These are phyloP conservation scores for Ectropis crepuscularia DNA, from an alignment of 2,888 invertebrate species.

Conservation along the genomic window DNA sequence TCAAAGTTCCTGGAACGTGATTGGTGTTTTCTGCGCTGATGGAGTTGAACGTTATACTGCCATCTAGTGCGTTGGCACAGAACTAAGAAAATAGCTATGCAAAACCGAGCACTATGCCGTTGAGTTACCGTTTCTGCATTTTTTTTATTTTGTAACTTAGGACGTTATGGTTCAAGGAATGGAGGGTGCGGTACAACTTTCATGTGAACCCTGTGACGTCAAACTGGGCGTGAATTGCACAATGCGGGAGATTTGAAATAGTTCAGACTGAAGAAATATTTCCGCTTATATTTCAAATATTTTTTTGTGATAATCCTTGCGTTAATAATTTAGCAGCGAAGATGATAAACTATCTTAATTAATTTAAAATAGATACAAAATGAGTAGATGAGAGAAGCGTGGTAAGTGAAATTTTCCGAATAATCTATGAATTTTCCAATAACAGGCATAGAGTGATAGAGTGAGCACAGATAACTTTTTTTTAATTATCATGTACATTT, in stretches of 20 bases:
- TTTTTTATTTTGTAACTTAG: slow-evolving; percentile 43
- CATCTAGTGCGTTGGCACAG: slow-evolving; percentile 55
- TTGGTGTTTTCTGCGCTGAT: slow-evolving; percentile 78
- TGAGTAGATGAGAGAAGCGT: too few relatives aligned
- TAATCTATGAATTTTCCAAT: too few relatives aligned
- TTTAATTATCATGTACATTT: too few relatives aligned
- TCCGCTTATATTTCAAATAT: too few relatives aligned
- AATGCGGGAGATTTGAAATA: slow-evolving; percentile 57
- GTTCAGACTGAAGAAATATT: too few relatives aligned
- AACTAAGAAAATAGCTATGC: slow-evolving; percentile 51
- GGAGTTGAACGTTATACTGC: slow-evolving; percentile 59
- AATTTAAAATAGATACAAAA: not conserved
- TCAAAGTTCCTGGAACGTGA: slow-evolving; percentile 79
- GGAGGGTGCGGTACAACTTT: slow-evolving; percentile 80
- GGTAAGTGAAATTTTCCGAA: too few relatives aligned
- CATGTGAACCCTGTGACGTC: slow-evolving; percentile 82
- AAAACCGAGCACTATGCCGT: slow-evolving; percentile 44
- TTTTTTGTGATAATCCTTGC: too few relatives aligned
- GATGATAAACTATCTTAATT: not conserved
- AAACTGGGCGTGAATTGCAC: slow-evolving; percentile 81
- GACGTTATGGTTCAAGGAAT: slow-evolving; percentile 52
- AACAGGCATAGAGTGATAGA: too few relatives aligned
- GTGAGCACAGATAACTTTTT: too few relatives aligned
- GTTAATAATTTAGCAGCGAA: too few relatives aligned
- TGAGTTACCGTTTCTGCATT: slow-evolving; percentile 33